Evolutionary conservation across 2,888 invertebrate species (phyloP), one percentile per base, ranked within the genome.

Genomic region (Griposia aprilina): DNA sequence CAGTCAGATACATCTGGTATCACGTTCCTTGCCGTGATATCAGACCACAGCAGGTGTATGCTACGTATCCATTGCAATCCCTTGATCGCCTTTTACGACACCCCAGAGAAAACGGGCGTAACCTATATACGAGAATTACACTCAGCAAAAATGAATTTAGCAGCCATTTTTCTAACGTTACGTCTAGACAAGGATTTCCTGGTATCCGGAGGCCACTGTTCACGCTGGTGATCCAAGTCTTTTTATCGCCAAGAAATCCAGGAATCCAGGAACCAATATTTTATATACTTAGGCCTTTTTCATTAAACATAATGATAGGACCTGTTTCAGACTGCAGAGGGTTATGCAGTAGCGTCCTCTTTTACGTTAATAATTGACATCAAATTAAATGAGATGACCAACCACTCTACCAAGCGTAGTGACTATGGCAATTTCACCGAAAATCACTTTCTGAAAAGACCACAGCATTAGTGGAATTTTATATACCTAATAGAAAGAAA

Each of bases 11-110:
- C 50, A 5, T 68, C 30, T 10, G 30, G 15, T 23, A 23, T 68
- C 30, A 52, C 1, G 26, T 8, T 50, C 13, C 2, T 67, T 17
- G 1, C 8, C 2, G 8, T 41, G 13, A n/a, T 30, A 30, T 48
- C n/a, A 48, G 59, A 52, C 45, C 82, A 68, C 82, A 78, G 57
- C 82, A 78, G 57, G 59, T 63, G 68, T 48, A 20, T 52, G 2
- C 45, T 30, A 59, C 41, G 4, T 55, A 66, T 30, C 69, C 65
- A 48, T 60, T 52, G 57, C 48, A 45, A 68, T 11, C 48, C 59
- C 60, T 23, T 62, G 52, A 82, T 78, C 45, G 72, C 11, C 20
- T 20, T 30, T 30, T 30, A 73, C 60, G 57, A 70, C 50, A 70
- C 82, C 69, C 82, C 0, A 2, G 80, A 67, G 84, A 52, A 66